Evolutionary conservation across 1,140 invertebrate species (phyloP).

Genomic region (Aphelenchoides fujianensis): DNA sequence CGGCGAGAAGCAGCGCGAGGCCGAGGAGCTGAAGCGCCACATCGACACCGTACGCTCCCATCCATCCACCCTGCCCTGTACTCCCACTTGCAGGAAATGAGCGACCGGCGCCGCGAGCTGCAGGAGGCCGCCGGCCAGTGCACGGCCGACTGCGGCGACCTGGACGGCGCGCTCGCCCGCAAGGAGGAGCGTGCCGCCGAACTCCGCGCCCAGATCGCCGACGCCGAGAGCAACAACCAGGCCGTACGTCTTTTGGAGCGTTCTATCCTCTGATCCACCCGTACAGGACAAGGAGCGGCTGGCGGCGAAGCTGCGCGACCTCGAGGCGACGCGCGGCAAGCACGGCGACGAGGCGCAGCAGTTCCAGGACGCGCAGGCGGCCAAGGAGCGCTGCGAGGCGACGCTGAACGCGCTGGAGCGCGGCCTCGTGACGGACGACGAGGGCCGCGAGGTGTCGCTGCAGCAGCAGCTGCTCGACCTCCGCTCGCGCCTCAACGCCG

Average conservation of each 20-base stretch:
- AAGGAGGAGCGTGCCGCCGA: constrained; percentile 11
- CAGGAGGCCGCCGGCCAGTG: not conserved
- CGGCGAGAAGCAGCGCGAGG: constrained; percentile 20
- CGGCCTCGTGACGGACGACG: constrained; percentile 48
- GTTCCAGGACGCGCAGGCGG: constrained; percentile 71
- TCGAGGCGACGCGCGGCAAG: constrained; percentile 37
- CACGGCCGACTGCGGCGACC: constrained; percentile 31
- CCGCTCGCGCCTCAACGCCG: not conserved
- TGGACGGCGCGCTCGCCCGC: constrained; percentile 6
- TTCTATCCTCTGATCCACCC: constrained; percentile 18
- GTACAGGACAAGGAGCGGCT: constrained; percentile 46
- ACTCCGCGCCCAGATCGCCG: not conserved
- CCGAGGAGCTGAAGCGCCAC: constrained; percentile 19
- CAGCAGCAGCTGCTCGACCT: constrained; percentile 17
- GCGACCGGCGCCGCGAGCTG: not conserved
- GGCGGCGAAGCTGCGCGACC: constrained; percentile 37
- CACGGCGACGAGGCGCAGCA: constrained; percentile 65
- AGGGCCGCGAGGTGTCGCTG: constrained; percentile 42
- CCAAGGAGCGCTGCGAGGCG: constrained; percentile 22
- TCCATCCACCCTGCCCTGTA: not conserved
- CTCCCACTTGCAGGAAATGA: not conserved
- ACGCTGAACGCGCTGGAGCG: constrained; percentile 42
- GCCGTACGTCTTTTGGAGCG: not conserved
- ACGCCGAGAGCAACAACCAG: constrained; percentile 6
- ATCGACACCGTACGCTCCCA: constrained; percentile 24